phyloP scores from a whole-genome alignment of 37 sponge, comb jelly and placozoan species.

The Ianthella basta region DNA sequence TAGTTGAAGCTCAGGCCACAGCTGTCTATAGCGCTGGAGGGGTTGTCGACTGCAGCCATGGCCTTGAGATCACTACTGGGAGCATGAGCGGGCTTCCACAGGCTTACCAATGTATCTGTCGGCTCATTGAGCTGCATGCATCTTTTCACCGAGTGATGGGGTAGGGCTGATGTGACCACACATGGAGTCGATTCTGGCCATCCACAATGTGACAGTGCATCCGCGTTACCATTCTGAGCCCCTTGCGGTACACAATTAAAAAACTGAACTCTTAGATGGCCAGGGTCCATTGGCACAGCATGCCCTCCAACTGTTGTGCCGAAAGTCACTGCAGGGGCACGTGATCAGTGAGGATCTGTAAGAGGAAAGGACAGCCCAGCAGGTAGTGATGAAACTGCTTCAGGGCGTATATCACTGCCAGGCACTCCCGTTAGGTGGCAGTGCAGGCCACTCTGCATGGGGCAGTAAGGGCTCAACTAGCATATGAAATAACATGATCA shows the following conservation, averaged over 20 bases:
- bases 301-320: neutral
- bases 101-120: too few species aligned
- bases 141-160: neutral
- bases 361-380: neutral
- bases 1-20: constrained; percentile 49
- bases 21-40: constrained; percentile 46
- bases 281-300: constrained; percentile 7
- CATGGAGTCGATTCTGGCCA: too few species aligned
- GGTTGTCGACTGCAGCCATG: constrained; percentile 38
- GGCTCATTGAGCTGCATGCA: neutral
- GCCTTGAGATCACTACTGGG: neutral
- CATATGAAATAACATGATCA: neutral
- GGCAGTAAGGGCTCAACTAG: neutral
- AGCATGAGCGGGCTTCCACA: neutral
- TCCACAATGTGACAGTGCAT: constrained; percentile 6
- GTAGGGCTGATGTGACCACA: too few species aligned
- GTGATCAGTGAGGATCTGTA: constrained; percentile 5
- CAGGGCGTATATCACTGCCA: neutral
- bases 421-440: neutral
- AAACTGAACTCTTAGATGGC: constrained; percentile 6
- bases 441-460: too few species aligned
- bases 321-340: neutral
- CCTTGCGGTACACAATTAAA: constrained; percentile 17
- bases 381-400: constrained; percentile 14
- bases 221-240: neutral